These are phyloP conservation scores for Esox masquinongy DNA, from an alignment of 2,797 vertebrate genomes.

Conservation along the genomic window DNA sequence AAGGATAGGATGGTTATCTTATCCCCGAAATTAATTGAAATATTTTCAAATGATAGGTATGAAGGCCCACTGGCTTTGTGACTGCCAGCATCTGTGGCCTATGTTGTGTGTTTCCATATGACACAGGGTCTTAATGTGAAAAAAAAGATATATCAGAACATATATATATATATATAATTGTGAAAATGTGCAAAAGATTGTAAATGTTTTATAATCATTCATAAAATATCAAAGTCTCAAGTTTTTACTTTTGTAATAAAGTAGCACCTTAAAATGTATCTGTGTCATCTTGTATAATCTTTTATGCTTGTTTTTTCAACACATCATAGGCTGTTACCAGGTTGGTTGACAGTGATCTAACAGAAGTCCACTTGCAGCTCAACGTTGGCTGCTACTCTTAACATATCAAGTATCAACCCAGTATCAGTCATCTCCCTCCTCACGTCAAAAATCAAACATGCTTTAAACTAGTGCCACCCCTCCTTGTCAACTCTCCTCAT, in stretches of 20 bases:
- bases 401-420: no score
- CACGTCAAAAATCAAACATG: no score
- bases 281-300: conserved; percentile 1
- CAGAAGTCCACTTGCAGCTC: background rate
- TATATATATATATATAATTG: conserved; percentile 59
- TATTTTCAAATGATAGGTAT: background rate
- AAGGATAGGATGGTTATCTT: conserved; percentile 32
- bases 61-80: background rate
- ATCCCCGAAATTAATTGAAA: background rate
- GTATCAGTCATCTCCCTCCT: no score
- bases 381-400: background rate
- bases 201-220: conserved; percentile 83
- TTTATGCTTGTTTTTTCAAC: background rate
- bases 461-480: no score
- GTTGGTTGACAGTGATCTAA: background rate
- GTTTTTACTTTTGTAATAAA: conserved; percentile 89
- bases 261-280: conserved; percentile 72
- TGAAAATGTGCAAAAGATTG: conserved; percentile 81
- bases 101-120: conserved; percentile 71
- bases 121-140: conserved; percentile 75
- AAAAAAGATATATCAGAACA: conserved; percentile 19
- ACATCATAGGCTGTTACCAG: background rate
- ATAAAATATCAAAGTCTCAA: conserved; percentile 78
- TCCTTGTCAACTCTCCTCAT: no score
- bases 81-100: conserved; percentile 70